These are phyloP conservation scores for Uria aalge DNA, from an alignment of 2,113 vertebrate species.

Conservation along the genomic window DNA sequence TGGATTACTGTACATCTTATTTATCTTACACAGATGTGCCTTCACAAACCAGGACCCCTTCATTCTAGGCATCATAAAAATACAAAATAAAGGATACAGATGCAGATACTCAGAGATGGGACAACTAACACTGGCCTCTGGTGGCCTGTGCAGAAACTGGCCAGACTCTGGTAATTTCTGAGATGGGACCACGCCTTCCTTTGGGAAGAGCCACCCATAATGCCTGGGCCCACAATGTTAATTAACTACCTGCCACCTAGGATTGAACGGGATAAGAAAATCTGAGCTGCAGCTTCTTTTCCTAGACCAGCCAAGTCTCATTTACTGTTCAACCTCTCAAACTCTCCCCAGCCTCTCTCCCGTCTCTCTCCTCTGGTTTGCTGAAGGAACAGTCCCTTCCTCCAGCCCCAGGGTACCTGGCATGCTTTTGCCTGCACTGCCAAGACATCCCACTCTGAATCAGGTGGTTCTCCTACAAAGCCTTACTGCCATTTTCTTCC, in stretches of 20 bases:
- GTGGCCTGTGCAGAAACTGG: conserved; percentile 31
- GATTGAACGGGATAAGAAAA: neutral
- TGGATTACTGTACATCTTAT: neutral
- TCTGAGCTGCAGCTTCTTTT: neutral
- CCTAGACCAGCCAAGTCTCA: neutral
- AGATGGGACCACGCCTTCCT: neutral
- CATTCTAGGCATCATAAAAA: neutral
- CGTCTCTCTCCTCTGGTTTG: neutral
- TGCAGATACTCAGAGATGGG: neutral
- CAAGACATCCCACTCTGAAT: neutral
- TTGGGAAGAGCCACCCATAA: neutral
- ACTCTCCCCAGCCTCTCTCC: neutral
- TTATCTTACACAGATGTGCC: neutral
- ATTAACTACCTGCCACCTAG: neutral
- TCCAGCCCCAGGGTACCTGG: too few species aligned
- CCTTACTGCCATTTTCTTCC: neutral
- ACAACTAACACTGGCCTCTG: conserved; percentile 63
- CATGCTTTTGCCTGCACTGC: neutral
- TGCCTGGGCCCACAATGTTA: neutral
- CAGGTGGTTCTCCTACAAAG: neutral
- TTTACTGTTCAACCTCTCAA: neutral
- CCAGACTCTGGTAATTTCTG: neutral
- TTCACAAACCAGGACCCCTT: neutral
- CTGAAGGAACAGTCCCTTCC: neutral
- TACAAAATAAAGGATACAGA: neutral